These are phyloP conservation scores for Blastomussa wellsi DNA, from an alignment of 92 coral and sea anemone species.

Conservation along the genomic window DNA sequence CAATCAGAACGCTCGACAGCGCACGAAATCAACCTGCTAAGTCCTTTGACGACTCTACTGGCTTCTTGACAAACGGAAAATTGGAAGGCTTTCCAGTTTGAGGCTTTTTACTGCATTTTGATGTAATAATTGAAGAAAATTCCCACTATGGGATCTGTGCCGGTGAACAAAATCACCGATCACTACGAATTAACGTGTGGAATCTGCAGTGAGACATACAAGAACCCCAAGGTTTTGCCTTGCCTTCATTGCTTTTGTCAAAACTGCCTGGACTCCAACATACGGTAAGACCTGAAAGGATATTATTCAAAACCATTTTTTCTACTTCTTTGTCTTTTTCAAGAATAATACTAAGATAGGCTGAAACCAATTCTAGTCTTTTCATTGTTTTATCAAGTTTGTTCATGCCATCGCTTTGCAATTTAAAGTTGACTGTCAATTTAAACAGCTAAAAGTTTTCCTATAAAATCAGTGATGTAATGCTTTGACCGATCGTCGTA, in stretches of 20 bases:
- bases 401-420: background rate
- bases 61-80: background rate
- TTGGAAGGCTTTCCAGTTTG: background rate
- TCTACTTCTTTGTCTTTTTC: background rate
- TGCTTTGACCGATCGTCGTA: background rate
- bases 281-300: constrained; percentile 66
- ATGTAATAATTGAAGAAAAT: constrained; percentile 15
- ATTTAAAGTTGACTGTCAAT: background rate
- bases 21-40: constrained; percentile 38
- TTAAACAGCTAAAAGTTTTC: background rate
- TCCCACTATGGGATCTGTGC: constrained; percentile 71
- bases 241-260: constrained; percentile 89
- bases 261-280: constrained; percentile 75
- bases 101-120: background rate
- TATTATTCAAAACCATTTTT: too few species aligned
- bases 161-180: constrained; percentile 78
- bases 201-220: constrained; percentile 78
- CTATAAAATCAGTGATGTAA: background rate
- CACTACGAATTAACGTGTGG: constrained; percentile 79
- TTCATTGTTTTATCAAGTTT: background rate
- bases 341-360: background rate
- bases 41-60: constrained; percentile 13
- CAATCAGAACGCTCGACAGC: constrained; percentile 22
- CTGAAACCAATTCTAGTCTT: background rate
- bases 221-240: constrained; percentile 81